Conservation (phyloP, 1,140 invertebrate genomes). For the Danaus melanippus region DNA sequence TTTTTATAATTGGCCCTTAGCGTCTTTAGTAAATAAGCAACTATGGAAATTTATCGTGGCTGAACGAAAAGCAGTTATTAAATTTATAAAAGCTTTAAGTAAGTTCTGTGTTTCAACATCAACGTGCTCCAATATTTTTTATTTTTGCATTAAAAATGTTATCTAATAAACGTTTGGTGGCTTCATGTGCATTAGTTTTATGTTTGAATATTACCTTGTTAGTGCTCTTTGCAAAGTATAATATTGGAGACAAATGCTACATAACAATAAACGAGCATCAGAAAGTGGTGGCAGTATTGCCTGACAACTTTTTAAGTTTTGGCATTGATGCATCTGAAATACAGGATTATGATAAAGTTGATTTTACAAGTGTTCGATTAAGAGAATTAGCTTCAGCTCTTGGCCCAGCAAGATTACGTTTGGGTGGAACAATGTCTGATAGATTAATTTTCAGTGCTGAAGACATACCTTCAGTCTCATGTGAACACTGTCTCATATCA, state of each 20-base stretch:
- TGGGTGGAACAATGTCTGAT: conserved; percentile 80
- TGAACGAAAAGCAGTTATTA: too few relatives aligned
- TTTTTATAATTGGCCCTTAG: too few relatives aligned
- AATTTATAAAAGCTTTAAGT: too few relatives aligned
- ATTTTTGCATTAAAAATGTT: conserved; percentile 36
- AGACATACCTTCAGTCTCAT: conserved; percentile 31
- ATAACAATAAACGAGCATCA: conserved; percentile 51
- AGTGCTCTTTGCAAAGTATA: conserved; percentile 49
- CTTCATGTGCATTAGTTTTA: conserved; percentile 43
- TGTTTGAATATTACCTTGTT: conserved; percentile 48
- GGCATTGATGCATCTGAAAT: conserved; percentile 65
- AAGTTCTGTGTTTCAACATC: too few relatives aligned
- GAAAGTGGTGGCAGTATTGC: conserved; percentile 29
- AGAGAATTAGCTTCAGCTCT: conserved; percentile 72
- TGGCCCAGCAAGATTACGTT: conserved; percentile 74
- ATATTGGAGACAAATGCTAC: conserved; percentile 43
- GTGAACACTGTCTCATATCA: conserved; percentile 36
- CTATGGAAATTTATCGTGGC: too few relatives aligned
- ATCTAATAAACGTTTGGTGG: conserved; percentile 52
- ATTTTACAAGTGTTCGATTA: conserved; percentile 63
- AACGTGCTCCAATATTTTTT: too few relatives aligned
- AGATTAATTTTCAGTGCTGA: conserved; percentile 73
- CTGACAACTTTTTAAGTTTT: conserved; percentile 57
- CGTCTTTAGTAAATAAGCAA: too few relatives aligned
- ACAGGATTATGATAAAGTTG: conserved; percentile 40